A percentile compares a stretch with the other conserved stretches of the same genome.
Conservation (phyloP, 1,140 invertebrate species). For the Heliothis virescens region DNA sequence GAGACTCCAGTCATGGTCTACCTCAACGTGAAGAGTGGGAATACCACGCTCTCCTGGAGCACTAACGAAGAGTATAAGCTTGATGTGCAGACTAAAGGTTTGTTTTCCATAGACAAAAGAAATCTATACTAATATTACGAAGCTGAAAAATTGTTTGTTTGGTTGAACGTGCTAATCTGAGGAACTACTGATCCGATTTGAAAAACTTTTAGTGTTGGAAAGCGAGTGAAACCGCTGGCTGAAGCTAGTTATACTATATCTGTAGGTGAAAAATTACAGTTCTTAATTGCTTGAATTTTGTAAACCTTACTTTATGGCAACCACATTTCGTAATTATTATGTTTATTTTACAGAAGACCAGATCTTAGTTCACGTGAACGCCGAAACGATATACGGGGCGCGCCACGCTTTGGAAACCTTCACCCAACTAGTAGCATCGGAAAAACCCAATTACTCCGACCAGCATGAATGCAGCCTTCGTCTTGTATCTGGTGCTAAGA, state of each 20-base stretch:
- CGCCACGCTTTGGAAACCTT: conserved; percentile 92
- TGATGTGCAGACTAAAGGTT: conserved; percentile 87
- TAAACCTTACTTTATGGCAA: too few relatives aligned
- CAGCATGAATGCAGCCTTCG: conserved; percentile 67
- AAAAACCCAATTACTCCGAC: conserved; percentile 63
- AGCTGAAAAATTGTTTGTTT: too few relatives aligned
- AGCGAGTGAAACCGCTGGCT: too few relatives aligned
- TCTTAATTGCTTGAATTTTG: too few relatives aligned
- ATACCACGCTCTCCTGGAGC: conserved; percentile 86
- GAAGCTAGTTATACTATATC: too few relatives aligned
- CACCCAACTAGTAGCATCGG: conserved; percentile 88
- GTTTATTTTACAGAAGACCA: conserved; percentile 74
- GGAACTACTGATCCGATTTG: too few relatives aligned
- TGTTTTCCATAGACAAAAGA: neutral
- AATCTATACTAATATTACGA: too few relatives aligned
- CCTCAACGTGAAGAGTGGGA: conserved; percentile 82
- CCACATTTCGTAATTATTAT: too few relatives aligned
- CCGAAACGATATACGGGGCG: conserved; percentile 90
- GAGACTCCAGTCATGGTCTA: conserved; percentile 86
- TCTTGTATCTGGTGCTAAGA: conserved; percentile 75
- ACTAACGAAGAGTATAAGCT: conserved; percentile 90
- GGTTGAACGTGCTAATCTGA: too few relatives aligned
- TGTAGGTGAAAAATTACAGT: too few relatives aligned
- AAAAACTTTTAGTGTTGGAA: too few relatives aligned
- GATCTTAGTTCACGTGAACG: conserved; percentile 87